Conservation (phyloP, 2,888 invertebrate genomes). For the Campoletis raptor region DNA sequence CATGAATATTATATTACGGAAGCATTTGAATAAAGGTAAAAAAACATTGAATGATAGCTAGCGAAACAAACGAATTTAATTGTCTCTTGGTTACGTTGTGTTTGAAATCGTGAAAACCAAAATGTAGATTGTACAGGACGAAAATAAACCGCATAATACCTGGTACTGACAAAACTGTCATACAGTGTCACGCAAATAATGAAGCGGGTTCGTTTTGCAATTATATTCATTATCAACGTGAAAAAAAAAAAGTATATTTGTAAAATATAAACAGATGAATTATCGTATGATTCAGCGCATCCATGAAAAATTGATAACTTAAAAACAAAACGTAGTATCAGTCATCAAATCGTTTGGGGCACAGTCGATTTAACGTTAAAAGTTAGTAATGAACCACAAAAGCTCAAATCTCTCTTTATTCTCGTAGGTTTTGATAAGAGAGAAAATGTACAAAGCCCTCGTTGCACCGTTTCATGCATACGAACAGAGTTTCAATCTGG, state of each 20-base stretch:
- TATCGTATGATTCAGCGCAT: background rate
- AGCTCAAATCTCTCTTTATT: slow-evolving; percentile 11
- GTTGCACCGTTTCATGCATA: background rate
- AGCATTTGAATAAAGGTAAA: background rate
- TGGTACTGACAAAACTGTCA: background rate
- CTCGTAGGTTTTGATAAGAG: slow-evolving; percentile 7
- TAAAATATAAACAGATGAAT: background rate
- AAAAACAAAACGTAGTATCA: slow-evolving; percentile 34
- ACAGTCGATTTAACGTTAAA: slow-evolving; percentile 37
- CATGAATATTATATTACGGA: no score
- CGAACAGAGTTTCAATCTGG: slow-evolving; percentile 30
- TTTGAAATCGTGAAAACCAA: background rate
- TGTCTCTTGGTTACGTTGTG: background rate
- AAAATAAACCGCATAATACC: background rate
- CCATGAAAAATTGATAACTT: slow-evolving; percentile 50
- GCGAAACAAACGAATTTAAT: background rate
- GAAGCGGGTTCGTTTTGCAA: slow-evolving; percentile 3
- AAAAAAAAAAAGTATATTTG: background rate
- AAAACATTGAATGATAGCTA: background rate
- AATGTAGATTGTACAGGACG: background rate
- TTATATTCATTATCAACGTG: background rate
- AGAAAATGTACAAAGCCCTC: background rate
- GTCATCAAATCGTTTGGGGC: background rate
- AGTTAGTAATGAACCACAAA: slow-evolving; percentile 42
- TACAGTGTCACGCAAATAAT: background rate